Base-by-base conservation (phyloP, 1,140 invertebrate species). In the Psix sp. region DNA sequence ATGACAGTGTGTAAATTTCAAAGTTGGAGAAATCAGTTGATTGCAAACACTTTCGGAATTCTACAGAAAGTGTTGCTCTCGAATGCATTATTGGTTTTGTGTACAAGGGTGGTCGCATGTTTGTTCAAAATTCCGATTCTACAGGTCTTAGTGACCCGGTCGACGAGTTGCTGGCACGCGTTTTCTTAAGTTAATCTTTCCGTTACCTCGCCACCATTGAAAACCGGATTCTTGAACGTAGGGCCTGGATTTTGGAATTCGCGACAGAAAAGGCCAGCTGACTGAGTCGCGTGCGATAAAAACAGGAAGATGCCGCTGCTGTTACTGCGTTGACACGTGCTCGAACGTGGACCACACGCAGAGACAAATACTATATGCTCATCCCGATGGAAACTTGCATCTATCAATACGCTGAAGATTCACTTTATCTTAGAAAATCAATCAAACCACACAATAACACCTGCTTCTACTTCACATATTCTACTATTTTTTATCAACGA, bases 341-440 rank as follows among this genome's bases (percentile, higher is more conserved):
- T 79, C 31, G 24, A 39, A 20, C 24, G 48, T 14, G 26, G 82
- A 84, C 82, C 82, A 84, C 83, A 84, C 81, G 82, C 80, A 70
- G 79, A 63, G 80, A 66, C 21, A 10, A 29, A 29, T 29, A 29
- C 7, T 29, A 29, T n/a, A n/a, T n/a, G n/a, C n/a, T n/a, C n/a
- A n/a, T n/a, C n/a, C n/a, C n/a, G n/a, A n/a, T n/a, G n/a, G n/a
- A n/a, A n/a, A n/a, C n/a, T n/a, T n/a, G n/a, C n/a, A n/a, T n/a
- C n/a, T n/a, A n/a, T n/a, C n/a, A n/a, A n/a, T n/a, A n/a, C n/a
- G n/a, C n/a, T n/a, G n/a, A n/a, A n/a, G n/a, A n/a, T n/a, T n/a
- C n/a, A n/a, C n/a, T n/a, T n/a, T n/a, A n/a, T n/a, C n/a, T n/a
- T n/a, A n/a, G n/a, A n/a, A n/a, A n/a, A n/a, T n/a, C n/a, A n/a